These are phyloP conservation scores for Siniperca knerii DNA, from an alignment of 2,113 vertebrate species.

Conservation along the genomic window DNA sequence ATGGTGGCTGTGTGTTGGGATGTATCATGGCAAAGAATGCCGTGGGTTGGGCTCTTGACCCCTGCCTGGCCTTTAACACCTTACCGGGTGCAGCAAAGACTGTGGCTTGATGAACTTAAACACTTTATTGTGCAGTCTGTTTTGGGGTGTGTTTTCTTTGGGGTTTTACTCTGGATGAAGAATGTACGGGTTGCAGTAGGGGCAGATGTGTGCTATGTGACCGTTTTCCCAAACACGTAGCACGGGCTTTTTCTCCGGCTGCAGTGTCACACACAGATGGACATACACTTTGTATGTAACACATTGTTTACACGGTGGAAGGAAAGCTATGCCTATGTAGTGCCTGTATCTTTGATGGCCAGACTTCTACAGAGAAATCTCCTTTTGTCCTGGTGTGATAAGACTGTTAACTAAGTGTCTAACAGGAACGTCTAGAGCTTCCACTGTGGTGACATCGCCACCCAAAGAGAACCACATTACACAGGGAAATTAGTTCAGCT, in stretches of 20 bases:
- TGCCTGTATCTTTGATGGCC: constrained; percentile 67
- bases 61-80: constrained; percentile 77
- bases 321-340: constrained; percentile 49
- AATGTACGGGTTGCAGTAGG: constrained; percentile 43
- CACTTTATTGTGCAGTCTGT: constrained; percentile 79
- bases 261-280: constrained; percentile 40
- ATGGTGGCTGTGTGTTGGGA: constrained; percentile 83
- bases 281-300: constrained; percentile 35
- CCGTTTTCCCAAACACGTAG: constrained; percentile 56
- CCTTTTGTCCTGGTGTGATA: constrained; percentile 68
- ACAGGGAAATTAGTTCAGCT: constrained; percentile 25
- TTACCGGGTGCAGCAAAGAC: constrained; percentile 63
- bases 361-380: constrained; percentile 67
- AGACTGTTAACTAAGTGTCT: constrained; percentile 78
- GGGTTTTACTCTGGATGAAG: constrained; percentile 40
- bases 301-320: constrained; percentile 5
- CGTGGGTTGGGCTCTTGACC: constrained; percentile 82
- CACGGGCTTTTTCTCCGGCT: constrained; percentile 20
- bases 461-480: constrained; percentile 59
- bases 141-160: constrained; percentile 55
- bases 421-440: constrained; percentile 61
- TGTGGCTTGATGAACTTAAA: constrained; percentile 84
- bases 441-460: constrained; percentile 47
- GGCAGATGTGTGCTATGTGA: constrained; percentile 68
- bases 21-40: constrained; percentile 75